These are phyloP conservation scores for Cuculus canorus DNA, from an alignment of 2,797 vertebrate genomes.

Conservation along the genomic window DNA sequence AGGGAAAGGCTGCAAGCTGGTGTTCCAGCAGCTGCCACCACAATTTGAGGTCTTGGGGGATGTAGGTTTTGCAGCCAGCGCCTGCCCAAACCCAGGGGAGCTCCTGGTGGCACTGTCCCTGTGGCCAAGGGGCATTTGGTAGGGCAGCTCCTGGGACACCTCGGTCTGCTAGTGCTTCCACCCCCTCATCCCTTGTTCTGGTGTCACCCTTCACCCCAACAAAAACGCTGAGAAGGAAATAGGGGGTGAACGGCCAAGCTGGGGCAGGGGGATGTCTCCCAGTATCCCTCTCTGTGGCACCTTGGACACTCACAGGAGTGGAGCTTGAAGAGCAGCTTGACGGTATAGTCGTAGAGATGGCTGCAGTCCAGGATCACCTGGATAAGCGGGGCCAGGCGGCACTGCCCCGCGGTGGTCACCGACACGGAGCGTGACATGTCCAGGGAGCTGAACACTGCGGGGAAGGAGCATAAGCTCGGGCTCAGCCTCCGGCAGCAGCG, in stretches of 20 bases:
- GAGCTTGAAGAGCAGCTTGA: constrained; percentile 97
- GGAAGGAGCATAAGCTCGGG: neutral
- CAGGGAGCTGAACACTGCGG: constrained; percentile 91
- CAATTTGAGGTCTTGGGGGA: neutral
- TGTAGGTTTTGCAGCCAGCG: neutral
- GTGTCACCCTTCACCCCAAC: neutral
- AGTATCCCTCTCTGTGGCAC: fast-evolving
- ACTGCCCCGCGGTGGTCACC: constrained; percentile 92
- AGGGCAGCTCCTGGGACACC: neutral
- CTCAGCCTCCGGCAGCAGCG: fast-evolving
- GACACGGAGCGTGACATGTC: constrained; percentile 98
- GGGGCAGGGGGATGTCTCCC: neutral
- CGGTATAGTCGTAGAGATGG: constrained; percentile 96
- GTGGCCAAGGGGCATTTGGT: fast-evolving
- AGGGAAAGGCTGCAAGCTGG: neutral
- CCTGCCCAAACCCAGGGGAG: neutral
- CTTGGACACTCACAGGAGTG: constrained; percentile 91
- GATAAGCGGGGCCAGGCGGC: constrained; percentile 95
- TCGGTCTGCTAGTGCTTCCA: fast-evolving
- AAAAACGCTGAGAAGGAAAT: neutral
- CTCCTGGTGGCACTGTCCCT: neutral
- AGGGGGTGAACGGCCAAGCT: neutral
- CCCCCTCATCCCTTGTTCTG: too few species aligned
- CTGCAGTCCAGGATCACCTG: constrained; percentile 96
- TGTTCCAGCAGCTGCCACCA: neutral